Conservation (phyloP, 53 echinoderm and acorn worm species). For the Zoroaster sp. region DNA sequence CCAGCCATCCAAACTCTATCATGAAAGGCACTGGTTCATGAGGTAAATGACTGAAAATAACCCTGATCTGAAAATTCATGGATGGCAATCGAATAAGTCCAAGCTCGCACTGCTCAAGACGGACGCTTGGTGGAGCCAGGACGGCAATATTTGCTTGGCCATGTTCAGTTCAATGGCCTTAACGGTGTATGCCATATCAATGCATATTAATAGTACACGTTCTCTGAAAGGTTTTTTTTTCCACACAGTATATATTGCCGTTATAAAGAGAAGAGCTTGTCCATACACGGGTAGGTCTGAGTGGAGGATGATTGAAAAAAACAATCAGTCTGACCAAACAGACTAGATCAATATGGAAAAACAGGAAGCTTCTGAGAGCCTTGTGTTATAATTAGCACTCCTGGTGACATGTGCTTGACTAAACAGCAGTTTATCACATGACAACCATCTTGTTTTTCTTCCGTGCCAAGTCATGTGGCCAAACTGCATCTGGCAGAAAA, state of each 20-base stretch:
- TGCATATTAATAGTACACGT: neutral
- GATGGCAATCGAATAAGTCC: constrained; percentile 27
- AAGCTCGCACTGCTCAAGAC: constrained; percentile 4
- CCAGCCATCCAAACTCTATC: constrained; percentile 24
- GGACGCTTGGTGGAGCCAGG: neutral
- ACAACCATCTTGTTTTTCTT: too few species aligned
- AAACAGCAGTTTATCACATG: neutral
- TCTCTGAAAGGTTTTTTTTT: neutral
- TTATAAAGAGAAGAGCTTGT: neutral
- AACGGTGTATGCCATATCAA: neutral
- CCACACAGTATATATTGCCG: neutral
- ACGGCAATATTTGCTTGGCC: neutral
- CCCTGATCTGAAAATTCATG: constrained; percentile 53
- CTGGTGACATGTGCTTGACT: neutral
- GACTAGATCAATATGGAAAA: neutral
- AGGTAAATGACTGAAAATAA: constrained; percentile 58
- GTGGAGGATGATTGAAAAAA: constrained; percentile 8
- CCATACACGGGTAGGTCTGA: neutral
- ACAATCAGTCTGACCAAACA: constrained; percentile 41
- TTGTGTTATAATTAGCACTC: neutral
- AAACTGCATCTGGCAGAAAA: too few species aligned
- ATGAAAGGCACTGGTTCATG: neutral
- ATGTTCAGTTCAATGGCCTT: constrained; percentile 41
- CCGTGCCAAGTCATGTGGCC: too few species aligned
- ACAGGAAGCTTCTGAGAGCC: neutral